Percentiles rank a stretch among this genome's conserved stretches.
These are phyloP conservation scores for Reticulitermes lucifugus DNA, from an alignment of 2,888 invertebrate species.

Conservation along the genomic window DNA sequence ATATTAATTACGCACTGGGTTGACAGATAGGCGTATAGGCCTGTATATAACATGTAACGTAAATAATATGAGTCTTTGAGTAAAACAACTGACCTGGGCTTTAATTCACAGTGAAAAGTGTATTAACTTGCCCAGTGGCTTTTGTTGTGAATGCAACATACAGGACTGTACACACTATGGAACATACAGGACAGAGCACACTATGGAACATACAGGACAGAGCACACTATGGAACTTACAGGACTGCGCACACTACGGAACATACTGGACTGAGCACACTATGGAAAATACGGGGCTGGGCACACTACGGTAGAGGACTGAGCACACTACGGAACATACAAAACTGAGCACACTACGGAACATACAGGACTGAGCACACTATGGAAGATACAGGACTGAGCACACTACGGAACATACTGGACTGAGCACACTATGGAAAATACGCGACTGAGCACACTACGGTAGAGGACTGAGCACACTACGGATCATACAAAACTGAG, in stretches of 20 bases:
- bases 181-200: background rate
- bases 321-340: background rate
- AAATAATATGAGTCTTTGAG: too few relatives aligned
- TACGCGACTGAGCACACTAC: background rate
- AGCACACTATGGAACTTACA: background rate
- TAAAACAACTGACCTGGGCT: too few relatives aligned
- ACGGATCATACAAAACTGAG: background rate
- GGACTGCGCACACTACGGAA: too few relatives aligned
- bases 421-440: too few relatives aligned
- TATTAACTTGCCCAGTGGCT: too few relatives aligned
- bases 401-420: background rate
- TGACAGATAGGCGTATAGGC: too few relatives aligned
- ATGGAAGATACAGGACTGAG: background rate
- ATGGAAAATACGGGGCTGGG: background rate
- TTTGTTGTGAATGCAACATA: too few relatives aligned
- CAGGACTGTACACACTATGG: background rate
- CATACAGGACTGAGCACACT: background rate
- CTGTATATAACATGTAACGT: too few relatives aligned
- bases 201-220: background rate
- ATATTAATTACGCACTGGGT: background rate
- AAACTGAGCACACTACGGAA: too few relatives aligned
- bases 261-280: background rate
- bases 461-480: background rate
- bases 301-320: background rate
- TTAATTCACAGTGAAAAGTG: too few relatives aligned